A percentile compares a stretch with the other conserved stretches of the same genome.
Conservation (phyloP, 2,797 vertebrate genomes). For the Artibeus jamaicensis region DNA sequence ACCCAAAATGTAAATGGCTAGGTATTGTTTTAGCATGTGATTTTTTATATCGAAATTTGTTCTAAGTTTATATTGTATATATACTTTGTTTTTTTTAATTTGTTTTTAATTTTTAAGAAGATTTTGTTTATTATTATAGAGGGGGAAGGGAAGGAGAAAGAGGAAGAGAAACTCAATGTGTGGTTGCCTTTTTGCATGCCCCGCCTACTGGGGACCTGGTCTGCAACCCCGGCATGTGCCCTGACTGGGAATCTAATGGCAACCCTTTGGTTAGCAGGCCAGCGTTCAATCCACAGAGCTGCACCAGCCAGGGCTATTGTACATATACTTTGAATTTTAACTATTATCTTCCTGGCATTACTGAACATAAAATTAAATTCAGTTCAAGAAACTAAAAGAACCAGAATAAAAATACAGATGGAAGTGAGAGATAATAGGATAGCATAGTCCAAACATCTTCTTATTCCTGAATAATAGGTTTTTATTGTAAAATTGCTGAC, state of each 20-base stretch:
- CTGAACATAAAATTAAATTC: slow-evolving; percentile 47
- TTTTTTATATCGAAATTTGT: background rate
- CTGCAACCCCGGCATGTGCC: no score
- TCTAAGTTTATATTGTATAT: background rate
- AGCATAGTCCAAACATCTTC: slow-evolving; percentile 9
- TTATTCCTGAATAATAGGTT: background rate
- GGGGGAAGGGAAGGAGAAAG: no score
- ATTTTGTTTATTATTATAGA: no score
- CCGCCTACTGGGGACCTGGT: no score
- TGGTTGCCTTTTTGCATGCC: no score
- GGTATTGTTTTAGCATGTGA: background rate
- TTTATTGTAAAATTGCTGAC: slow-evolving; percentile 10
- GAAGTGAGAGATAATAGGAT: background rate
- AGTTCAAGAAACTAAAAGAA: background rate
- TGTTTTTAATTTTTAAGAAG: no score
- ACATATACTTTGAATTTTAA: slow-evolving; percentile 35
- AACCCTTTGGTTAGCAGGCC: no score
- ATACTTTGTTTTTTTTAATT: no score
- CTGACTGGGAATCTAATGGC: no score
- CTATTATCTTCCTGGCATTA: background rate
- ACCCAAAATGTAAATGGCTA: background rate
- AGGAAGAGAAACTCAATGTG: no score
- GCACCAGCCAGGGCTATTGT: background rate
- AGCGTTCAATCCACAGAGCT: no score
- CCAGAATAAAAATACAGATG: slow-evolving; percentile 19